phyloP scores from a whole-genome alignment of 1,140 invertebrate genomes.

The Zaprionus tsacasi region DNA sequence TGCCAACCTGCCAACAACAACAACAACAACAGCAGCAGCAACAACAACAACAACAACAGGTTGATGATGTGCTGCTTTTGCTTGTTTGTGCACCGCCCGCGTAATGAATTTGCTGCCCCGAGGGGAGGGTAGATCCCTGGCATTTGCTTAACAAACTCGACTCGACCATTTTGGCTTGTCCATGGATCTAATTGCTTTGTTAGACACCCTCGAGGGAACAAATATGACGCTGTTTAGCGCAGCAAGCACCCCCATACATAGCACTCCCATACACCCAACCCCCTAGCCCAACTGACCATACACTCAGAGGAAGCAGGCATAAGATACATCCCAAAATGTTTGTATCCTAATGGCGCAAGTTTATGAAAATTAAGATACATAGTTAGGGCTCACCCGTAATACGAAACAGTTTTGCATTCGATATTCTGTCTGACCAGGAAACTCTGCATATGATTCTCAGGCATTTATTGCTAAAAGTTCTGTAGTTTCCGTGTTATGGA shows the following conservation, averaged over 20 bases:
- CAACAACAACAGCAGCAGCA: slow-evolving; percentile 18
- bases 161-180: slow-evolving; percentile 64
- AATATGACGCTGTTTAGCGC: slow-evolving; percentile 63
- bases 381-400: too few relatives aligned
- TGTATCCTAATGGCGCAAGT: background rate
- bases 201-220: slow-evolving; percentile 64
- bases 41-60: slow-evolving; percentile 8
- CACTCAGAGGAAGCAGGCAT: background rate
- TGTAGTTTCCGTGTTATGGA: too few relatives aligned
- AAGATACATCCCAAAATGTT: background rate
- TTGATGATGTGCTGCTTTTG: slow-evolving; percentile 21
- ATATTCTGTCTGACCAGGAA: too few relatives aligned
- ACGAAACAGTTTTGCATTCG: too few relatives aligned
- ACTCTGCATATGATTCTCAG: too few relatives aligned
- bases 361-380: background rate
- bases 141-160: slow-evolving; percentile 55
- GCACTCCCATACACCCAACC: background rate
- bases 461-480: too few relatives aligned
- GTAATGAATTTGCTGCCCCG: slow-evolving; percentile 74
- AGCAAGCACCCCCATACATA: background rate
- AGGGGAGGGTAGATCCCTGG: slow-evolving; percentile 6
- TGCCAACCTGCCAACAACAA: slow-evolving; percentile 34
- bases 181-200: slow-evolving; percentile 78
- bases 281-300: background rate
- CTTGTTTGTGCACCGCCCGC: slow-evolving; percentile 29